phyloP scores from a whole-genome alignment of 2,888 invertebrate genomes.

The Rhamphomyia laevipes region DNA sequence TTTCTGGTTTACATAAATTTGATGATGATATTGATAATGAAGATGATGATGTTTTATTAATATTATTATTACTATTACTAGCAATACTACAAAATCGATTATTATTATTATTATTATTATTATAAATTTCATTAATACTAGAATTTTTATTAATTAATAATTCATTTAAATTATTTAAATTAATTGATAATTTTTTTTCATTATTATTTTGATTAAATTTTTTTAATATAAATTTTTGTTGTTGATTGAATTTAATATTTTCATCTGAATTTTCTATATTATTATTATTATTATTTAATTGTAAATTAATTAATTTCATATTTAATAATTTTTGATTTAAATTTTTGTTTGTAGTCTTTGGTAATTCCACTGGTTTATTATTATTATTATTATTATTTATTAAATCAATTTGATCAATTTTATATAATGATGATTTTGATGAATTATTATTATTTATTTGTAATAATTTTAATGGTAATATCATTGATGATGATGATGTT shows the following conservation, averaged over 20 bases:
- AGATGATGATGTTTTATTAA: constrained; percentile 15
- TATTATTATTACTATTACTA: constrained; percentile 19
- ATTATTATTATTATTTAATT: constrained; percentile 4
- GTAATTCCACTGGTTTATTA: constrained; percentile 37
- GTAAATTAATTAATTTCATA: not conserved
- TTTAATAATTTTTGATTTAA: not conserved
- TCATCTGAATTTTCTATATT: not conserved
- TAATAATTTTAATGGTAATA: not conserved
- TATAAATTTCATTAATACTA: constrained; percentile 3
- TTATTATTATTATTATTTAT: not conserved
- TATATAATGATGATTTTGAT: not conserved
- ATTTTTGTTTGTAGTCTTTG: constrained; percentile 25
- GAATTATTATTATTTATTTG: not conserved
- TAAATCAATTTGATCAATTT: not conserved
- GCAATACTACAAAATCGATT: constrained; percentile 34
- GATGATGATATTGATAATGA: constrained; percentile 12
- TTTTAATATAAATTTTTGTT: not conserved
- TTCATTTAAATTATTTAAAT: constrained; percentile 13
- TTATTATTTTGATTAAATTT: not conserved
- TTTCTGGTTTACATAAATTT: not conserved
- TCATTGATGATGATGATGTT: not conserved
- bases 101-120: constrained; percentile 12
- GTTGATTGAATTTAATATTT: not conserved
- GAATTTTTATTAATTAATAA: constrained; percentile 11
- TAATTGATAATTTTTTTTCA: constrained; percentile 11